Conservation (phyloP, 2,113 vertebrate genomes). For the Pantherophis guttatus region DNA sequence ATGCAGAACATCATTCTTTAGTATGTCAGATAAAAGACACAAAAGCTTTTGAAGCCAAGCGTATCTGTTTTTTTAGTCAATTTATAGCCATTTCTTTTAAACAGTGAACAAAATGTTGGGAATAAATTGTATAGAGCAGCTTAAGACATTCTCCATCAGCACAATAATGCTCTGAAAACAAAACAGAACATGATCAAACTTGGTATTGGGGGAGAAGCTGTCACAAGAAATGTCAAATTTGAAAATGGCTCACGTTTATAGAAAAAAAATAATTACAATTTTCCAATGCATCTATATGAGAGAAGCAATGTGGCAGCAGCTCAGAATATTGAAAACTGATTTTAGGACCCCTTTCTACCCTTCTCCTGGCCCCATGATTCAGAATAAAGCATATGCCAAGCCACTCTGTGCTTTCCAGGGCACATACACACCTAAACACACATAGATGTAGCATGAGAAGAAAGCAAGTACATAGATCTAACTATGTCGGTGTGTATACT, state of each 20-base stretch:
- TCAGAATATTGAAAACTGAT: not conserved
- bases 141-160: not conserved
- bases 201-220: not conserved
- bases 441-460: not conserved
- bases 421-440: not conserved
- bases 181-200: not conserved
- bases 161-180: not conserved
- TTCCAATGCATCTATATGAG: not conserved
- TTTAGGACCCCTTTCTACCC: not conserved
- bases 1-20: slow-evolving; percentile 8
- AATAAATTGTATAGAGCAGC: not conserved
- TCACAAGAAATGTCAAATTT: not conserved
- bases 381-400: not conserved
- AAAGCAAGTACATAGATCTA: not conserved
- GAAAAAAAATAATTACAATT: not conserved
- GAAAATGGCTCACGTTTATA: not conserved
- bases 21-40: slow-evolving; percentile 3
- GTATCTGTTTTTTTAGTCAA: slow-evolving; percentile 27
- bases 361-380: not conserved
- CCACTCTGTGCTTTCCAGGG: not conserved
- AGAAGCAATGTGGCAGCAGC: not conserved
- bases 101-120: not conserved
- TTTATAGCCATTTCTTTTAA: slow-evolving; percentile 33
- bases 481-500: not conserved
- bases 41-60: not conserved